Base-by-base conservation (phyloP, 2,888 invertebrate species). In the Tuberolachnus salignus region DNA sequence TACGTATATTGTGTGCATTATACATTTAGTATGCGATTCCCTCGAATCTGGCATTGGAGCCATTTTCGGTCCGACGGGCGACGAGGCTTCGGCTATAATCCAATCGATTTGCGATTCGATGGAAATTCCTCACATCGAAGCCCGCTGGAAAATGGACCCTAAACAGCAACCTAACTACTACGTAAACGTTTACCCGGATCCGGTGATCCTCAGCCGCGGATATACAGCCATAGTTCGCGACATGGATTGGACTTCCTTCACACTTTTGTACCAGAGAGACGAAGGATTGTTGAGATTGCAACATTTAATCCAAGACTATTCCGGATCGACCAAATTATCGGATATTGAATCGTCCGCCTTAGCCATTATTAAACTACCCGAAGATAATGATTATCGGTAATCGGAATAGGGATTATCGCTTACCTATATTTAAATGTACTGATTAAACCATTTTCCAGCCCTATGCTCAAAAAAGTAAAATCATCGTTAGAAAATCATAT, bases 121-220 rank as follows among this genome's bases (percentile, higher is more conserved):
- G 82, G 93, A 95, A 86, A 89, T 97, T 82, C 97, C 97, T 0
- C 93, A 95, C 84, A 88, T 97, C 81, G 90, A 94, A 84, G 90
- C 90, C 1, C 90, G 90, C 82, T 92, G 92, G 88, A 92, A 93
- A 88, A 90, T 69, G 84, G 84, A 61, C 21, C 49, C 64, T 19
- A 26, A 23, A 21, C 57, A 69, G 69, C 66, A 63, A 26, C 66
- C 55, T 0, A 59, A 51, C 59, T 81, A 66, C 51, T 64, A 81
- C 44, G n/a, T 94, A 78, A 94, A 94, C 86, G 86, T 95, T 81
- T 92, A 91, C 86, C 95, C 95, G 0, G 89, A 93, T 80, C 89
- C 91, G 4, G 87, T 88, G 26, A 84, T 88, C 2, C 87, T 92
- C 61, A 85, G 87, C n/a, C 49, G 55, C 10, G 72, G 72, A 11